Conservation (phyloP, 2,888 invertebrate species). For the Ichneumoninae sp. region DNA sequence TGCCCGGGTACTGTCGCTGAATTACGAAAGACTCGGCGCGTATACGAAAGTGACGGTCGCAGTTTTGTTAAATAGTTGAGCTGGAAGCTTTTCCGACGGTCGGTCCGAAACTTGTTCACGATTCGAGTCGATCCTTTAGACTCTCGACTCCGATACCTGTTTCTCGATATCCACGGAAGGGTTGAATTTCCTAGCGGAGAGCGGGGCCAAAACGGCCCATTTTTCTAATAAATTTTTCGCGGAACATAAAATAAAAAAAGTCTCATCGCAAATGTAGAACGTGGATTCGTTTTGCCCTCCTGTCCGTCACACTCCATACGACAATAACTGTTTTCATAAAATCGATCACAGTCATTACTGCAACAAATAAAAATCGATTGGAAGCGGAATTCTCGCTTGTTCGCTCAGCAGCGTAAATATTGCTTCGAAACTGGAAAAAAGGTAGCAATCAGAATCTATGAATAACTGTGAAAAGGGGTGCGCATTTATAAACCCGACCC, state of each 20-base stretch:
- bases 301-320: too few relatives aligned
- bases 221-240: background rate
- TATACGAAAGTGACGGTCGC: conserved; percentile 27
- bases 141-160: background rate
- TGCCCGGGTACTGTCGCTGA: conserved; percentile 27
- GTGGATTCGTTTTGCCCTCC: background rate
- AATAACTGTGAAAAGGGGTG: background rate
- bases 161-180: background rate
- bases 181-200: background rate
- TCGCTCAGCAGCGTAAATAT: background rate
- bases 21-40: conserved; percentile 46
- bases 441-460: background rate
- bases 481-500: background rate
- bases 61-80: conserved; percentile 36
- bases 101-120: background rate
- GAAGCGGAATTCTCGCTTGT: background rate
- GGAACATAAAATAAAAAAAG: background rate
- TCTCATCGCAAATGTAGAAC: background rate
- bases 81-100: conserved; percentile 3
- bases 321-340: background rate
- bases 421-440: background rate
- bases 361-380: background rate
- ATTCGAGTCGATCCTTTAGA: background rate
- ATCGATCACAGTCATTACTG: background rate
- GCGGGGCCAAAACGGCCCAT: too few relatives aligned